Evolutionary conservation across 2,888 invertebrate genomes (phyloP), one percentile per base, ranked within the genome.

Genomic region (Sympetrum striolatum): DNA sequence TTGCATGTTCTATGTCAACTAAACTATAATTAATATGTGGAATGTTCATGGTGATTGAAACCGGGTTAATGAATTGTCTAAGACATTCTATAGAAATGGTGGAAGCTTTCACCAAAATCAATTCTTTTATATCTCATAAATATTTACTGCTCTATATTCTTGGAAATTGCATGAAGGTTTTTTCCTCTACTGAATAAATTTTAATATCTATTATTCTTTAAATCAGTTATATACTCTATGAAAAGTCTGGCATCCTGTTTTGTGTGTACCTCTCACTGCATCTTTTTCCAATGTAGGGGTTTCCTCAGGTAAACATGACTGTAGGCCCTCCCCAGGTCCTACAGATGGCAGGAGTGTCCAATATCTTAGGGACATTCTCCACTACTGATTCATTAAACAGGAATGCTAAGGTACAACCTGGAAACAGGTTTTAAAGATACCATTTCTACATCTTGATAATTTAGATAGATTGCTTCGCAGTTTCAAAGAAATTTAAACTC

Each of bases 361-460:
- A 81, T 90, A 90, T 80, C 60, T 90, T 80, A 80, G 80, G 81
- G 58, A 90, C 90, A 90, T 90, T 90, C 58, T 90, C 90, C 53
- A 90, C 80, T 90, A 90, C 90, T 90, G 90, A 90, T 80, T 80
- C 90, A 80, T 80, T 90, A 90, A 90, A 81, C 90, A 90, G 90
- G 80, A 80, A 90, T 90, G 64, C 90, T 60, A 90, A 90, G 90
- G 90, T 90, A 90, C 81, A 58, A 81, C 25, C 86, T 86, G 37
- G 90, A 90, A 80, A 80, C 80, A 80, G 90, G 58, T 90, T 90
- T 22, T 90, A 44, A 44, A n/a, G 79, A 90, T 64, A 90, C 73
- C 25, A 73, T 73, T 73, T 73, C 25, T 73, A 73, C 73, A 73
- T 31, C 10, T 25, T 73, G 73, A 31, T 31, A 73, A 31, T 31